Evolutionary conservation across 2,113 vertebrate genomes (phyloP).

Genomic region (Litocranius walleri): DNA sequence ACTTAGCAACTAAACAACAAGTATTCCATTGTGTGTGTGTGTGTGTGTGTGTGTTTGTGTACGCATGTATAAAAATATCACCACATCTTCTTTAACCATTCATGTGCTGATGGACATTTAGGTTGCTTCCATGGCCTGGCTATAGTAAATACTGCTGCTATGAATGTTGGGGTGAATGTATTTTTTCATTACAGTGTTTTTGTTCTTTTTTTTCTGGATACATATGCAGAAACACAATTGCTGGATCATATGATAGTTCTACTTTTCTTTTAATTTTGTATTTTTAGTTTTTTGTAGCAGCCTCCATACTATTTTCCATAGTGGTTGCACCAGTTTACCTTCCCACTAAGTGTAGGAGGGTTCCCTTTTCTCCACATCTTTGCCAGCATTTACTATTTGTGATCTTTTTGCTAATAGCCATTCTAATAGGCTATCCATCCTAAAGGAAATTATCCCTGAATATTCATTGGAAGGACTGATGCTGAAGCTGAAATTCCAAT

Average conservation of each 20-base stretch:
- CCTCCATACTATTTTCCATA: not conserved
- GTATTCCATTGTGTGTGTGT: not conserved
- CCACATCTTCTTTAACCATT: not conserved
- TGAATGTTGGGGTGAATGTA: not conserved
- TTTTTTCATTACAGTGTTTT: not conserved
- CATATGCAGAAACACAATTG: not conserved
- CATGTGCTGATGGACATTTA: not conserved
- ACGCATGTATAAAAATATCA: not conserved
- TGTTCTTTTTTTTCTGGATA: not conserved
- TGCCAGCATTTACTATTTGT: not conserved
- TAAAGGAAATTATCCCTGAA: not conserved
- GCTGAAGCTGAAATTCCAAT: not conserved
- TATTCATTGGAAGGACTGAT: not conserved
- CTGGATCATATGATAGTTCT: not conserved
- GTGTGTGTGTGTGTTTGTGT: accelerated
- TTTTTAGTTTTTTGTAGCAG: not conserved
- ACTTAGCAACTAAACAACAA: not conserved
- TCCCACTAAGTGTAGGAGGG: not conserved
- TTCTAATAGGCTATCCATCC: not conserved
- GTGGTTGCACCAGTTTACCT: not conserved
- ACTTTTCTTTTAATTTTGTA: not conserved
- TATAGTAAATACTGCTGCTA: not conserved
- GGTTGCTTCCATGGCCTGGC: not conserved
- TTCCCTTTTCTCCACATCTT: not conserved
- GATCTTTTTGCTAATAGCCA: not conserved